Conservation (phyloP, 1,140 invertebrate genomes). For the Philotrypesis tridentata region DNA sequence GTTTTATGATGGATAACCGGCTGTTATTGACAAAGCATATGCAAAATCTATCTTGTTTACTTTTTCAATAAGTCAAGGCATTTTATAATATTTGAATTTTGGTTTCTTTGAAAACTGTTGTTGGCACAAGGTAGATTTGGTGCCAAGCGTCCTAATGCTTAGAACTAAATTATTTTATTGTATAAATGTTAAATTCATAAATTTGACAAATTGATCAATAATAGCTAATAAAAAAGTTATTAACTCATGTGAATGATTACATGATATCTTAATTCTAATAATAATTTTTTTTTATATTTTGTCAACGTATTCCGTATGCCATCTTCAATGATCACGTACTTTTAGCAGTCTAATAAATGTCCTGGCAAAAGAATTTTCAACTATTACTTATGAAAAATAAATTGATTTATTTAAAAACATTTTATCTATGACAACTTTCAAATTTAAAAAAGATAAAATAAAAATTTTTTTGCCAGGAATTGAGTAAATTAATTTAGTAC, state of each 20-base stretch:
- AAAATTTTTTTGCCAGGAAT: slow-evolving; percentile 47
- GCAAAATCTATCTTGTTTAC: slow-evolving; percentile 29
- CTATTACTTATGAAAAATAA: slow-evolving; percentile 21
- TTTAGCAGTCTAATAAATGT: slow-evolving; percentile 48
- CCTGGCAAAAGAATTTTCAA: slow-evolving; percentile 45
- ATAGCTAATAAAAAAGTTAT: slow-evolving; percentile 47
- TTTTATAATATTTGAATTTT: slow-evolving; percentile 40
- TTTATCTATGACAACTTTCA: background rate
- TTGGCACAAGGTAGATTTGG: slow-evolving; percentile 39
- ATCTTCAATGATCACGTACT: slow-evolving; percentile 39
- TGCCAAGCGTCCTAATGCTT: slow-evolving; percentile 36
- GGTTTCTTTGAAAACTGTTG: slow-evolving; percentile 39
- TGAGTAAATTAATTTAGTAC: slow-evolving; percentile 28
- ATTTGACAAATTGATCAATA: slow-evolving; percentile 35
- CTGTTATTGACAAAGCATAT: slow-evolving; percentile 38
- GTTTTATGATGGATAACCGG: slow-evolving; percentile 5
- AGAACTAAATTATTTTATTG: slow-evolving; percentile 41
- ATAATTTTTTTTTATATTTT: slow-evolving; percentile 40
- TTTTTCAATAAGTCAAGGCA: slow-evolving; percentile 34
- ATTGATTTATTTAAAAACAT: slow-evolving; percentile 27
- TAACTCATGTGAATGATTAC: slow-evolving; percentile 45
- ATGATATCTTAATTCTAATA: slow-evolving; percentile 47
- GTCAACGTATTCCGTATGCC: slow-evolving; percentile 42
- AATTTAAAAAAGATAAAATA: slow-evolving; percentile 34
- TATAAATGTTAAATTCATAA: slow-evolving; percentile 41